Base-by-base conservation (phyloP, 2,797 vertebrate species). In the Xenopus petersii region DNA sequence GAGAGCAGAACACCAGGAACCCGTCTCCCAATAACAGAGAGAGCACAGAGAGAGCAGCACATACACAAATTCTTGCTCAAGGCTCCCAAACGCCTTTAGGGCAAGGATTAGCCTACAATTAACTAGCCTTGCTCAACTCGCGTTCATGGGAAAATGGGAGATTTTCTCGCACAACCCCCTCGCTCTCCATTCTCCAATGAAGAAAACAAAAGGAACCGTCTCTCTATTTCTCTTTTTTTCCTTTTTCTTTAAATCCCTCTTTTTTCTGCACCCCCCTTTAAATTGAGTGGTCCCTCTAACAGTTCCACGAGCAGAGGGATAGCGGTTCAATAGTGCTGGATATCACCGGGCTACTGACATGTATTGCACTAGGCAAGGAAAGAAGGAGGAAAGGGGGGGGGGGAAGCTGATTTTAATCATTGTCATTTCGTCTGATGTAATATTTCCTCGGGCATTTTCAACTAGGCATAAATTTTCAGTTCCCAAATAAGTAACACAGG, bases 51-150 rank as follows among this genome's bases (percentile, higher is more conserved):
- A 36, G 15, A 49, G 87, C 48, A 87, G 90, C 88, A 87, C 81
- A 86, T n/a, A 17, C 87, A 89, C 89, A 89, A 91, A 89, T 91
- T 92, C 89, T 92, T 84, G 94, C 96, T 95, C 91, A 87, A 86
- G 95, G 95, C 95, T 94, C 89, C 91, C 90, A 87, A 88, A 90
- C 88, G 94, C 95, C 96, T 93, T 89, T 94, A 91, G 96, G 96
- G 93, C 93, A 92, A 90, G 93, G 95, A 96, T 96, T 94, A 96
- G 93, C 94, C 93, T 95, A 92, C 95, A 95, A 96, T 97, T 95
- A 96, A 93, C 93, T 94, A 91, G 92, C 93, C 92, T 93, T 91
- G 87, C 92, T 93, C 93, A 91, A 88, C 93, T 88, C 90, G 81
- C 89, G 90, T 91, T 92, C 91, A 92, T 93, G 93, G 89, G 87